Evolutionary conservation across 2,113 vertebrate species (phyloP).

Genomic region (Rhinopithecus roxellana): DNA sequence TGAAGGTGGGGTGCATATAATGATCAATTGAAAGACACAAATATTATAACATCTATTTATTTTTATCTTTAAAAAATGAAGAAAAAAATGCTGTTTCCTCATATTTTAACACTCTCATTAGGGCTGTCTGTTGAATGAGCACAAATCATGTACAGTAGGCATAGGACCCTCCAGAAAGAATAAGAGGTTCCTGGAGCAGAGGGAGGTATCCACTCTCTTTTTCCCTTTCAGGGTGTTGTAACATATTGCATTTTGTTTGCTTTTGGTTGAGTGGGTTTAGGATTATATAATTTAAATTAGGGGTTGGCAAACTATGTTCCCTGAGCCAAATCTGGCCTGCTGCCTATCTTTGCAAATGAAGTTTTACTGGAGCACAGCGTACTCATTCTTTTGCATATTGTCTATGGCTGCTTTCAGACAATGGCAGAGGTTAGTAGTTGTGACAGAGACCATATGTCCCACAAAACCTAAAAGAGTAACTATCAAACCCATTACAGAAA

Average conservation of each 20-base stretch:
- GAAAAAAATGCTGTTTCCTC: not conserved
- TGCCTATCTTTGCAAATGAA: conserved; percentile 14
- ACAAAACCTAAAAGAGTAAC: not conserved
- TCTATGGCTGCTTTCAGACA: not conserved
- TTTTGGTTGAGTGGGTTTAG: not conserved
- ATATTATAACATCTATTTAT: not conserved
- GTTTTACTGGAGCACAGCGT: not conserved
- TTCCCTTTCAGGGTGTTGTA: not conserved
- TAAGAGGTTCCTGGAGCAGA: not conserved
- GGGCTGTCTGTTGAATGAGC: not conserved
- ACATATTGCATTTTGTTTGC: not conserved
- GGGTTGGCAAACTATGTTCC: not conserved
- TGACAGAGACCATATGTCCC: not conserved
- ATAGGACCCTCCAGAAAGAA: not conserved
- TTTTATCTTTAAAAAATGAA: not conserved
- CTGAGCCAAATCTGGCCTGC: not conserved
- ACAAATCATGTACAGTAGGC: not conserved
- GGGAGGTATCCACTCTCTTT: not conserved
- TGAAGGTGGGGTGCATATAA: not conserved
- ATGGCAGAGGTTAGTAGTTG: not conserved
- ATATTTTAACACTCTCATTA: not conserved
- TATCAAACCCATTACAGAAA: not conserved
- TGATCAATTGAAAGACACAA: not conserved
- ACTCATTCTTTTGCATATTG: not conserved
- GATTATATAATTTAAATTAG: not conserved